phyloP scores from a whole-genome alignment of 2,888 invertebrate species.

The Poecilobothrus nobilitatus region DNA sequence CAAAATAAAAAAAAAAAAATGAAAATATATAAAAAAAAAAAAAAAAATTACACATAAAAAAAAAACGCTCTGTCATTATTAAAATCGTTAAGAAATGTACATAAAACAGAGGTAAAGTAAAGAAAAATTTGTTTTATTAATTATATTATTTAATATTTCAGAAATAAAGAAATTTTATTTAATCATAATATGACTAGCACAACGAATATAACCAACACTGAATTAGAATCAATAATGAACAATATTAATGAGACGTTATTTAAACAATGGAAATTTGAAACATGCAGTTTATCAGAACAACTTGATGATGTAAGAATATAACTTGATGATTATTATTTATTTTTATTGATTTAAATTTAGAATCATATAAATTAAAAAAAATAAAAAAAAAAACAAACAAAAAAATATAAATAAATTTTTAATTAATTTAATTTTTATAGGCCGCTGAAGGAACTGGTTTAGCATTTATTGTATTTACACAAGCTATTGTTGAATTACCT shows the following conservation, averaged over 20 bases:
- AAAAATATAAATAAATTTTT: too few species aligned
- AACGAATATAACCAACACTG: slow-evolving; percentile 48
- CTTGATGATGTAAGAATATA: slow-evolving; percentile 61
- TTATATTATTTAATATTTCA: slow-evolving; percentile 30
- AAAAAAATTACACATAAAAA: neutral
- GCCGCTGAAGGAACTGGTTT: slow-evolving; percentile 93
- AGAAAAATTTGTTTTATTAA: neutral
- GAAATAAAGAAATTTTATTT: slow-evolving; percentile 46
- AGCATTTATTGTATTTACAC: slow-evolving; percentile 95
- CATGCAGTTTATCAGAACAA: slow-evolving; percentile 64
- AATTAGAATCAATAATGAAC: slow-evolving; percentile 48
- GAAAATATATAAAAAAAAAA: too few species aligned
- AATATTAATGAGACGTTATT: slow-evolving; percentile 36
- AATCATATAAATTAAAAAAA: neutral
- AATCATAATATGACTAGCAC: slow-evolving; percentile 34
- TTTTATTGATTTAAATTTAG: slow-evolving; percentile 22
- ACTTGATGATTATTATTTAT: too few species aligned
- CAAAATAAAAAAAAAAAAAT: neutral
- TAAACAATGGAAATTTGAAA: slow-evolving; percentile 46
- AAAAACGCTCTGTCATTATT: neutral
- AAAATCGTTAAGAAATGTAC: neutral
- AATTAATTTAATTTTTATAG: slow-evolving; percentile 42
- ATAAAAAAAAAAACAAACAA: neutral
- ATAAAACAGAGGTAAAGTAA: slow-evolving; percentile 2
- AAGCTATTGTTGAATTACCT: slow-evolving; percentile 88